Conservation (phyloP, 2,797 vertebrate genomes). For the Spinibarbus caldwelli region DNA sequence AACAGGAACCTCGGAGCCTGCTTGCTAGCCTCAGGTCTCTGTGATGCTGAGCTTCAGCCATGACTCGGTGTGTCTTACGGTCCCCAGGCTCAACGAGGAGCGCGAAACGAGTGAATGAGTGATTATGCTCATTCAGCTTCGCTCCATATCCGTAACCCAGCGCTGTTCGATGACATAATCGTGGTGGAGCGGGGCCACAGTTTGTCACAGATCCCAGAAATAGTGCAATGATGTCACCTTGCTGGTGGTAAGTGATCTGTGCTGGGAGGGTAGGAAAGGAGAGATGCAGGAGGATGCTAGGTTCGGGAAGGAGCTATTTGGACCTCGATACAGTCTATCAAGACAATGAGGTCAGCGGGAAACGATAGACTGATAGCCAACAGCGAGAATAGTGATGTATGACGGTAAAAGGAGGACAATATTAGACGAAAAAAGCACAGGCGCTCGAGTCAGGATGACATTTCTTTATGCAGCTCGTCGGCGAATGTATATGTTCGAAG, state of each 20-base stretch:
- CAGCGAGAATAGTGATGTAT: slow-evolving; percentile 32
- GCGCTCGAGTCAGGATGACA: neutral
- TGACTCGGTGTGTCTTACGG: slow-evolving; percentile 43
- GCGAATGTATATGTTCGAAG: neutral
- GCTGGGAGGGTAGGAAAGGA: slow-evolving; percentile 51
- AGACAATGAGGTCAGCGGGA: slow-evolving; percentile 45
- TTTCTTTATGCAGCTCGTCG: neutral
- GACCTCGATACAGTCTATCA: slow-evolving; percentile 45
- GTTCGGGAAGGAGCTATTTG: slow-evolving; percentile 54
- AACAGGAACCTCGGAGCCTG: slow-evolving; percentile 9
- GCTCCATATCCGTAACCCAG: slow-evolving; percentile 54
- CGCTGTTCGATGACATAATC: slow-evolving; percentile 78
- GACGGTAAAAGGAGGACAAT: slow-evolving; percentile 28
- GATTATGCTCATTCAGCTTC: slow-evolving; percentile 52
- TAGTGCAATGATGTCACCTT: slow-evolving; percentile 79
- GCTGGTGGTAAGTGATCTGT: slow-evolving; percentile 76
- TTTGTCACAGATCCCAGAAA: slow-evolving; percentile 77
- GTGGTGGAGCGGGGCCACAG: slow-evolving; percentile 67
- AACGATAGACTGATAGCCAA: slow-evolving; percentile 34
- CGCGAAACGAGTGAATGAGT: slow-evolving; percentile 52
- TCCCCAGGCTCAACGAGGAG: slow-evolving; percentile 23
- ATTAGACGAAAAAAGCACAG: neutral
- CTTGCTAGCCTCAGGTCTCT: neutral
- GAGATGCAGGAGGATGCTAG: slow-evolving; percentile 47
- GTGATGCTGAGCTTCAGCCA: slow-evolving; percentile 25